A percentile compares a stretch with the other conserved stretches of the same genome.
Evolutionary conservation across 2,888 invertebrate species (phyloP).

Genomic region (Leucophora obtusa): DNA sequence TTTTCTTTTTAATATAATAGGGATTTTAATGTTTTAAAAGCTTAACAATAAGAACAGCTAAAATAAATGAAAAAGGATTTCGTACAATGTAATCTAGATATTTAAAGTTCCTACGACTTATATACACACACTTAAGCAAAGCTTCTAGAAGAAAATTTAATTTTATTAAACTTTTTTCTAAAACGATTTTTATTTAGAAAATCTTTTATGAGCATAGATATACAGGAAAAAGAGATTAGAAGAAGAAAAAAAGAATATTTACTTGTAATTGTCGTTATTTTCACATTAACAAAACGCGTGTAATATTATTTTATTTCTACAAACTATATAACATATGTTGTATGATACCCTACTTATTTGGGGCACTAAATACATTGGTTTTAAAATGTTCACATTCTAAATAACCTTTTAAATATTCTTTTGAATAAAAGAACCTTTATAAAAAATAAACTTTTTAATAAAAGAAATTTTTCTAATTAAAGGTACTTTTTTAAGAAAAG

Average conservation of each 20-base stretch:
- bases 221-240: background rate
- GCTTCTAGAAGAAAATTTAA: conserved; percentile 29
- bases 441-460: no score
- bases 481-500: no score
- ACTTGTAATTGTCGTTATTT: conserved; percentile 47
- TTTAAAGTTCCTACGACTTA: conserved; percentile 39
- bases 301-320: conserved; percentile 10
- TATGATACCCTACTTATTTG: no score
- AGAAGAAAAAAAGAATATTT: conserved; percentile 3
- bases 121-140: conserved; percentile 32
- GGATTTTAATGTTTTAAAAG: conserved; percentile 6
- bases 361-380: no score
- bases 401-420: no score
- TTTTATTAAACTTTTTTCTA: conserved; percentile 28
- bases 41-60: background rate
- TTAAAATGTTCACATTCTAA: no score
- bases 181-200: background rate
- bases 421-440: no score
- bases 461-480: no score
- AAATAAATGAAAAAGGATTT: conserved; percentile 3
- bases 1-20: background rate
- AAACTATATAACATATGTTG: background rate
- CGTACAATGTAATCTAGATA: conserved; percentile 23
- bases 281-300: conserved; percentile 38
- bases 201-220: background rate